Evolutionary conservation across 2,113 vertebrate genomes (phyloP).

Genomic region (Charina bottae): DNA sequence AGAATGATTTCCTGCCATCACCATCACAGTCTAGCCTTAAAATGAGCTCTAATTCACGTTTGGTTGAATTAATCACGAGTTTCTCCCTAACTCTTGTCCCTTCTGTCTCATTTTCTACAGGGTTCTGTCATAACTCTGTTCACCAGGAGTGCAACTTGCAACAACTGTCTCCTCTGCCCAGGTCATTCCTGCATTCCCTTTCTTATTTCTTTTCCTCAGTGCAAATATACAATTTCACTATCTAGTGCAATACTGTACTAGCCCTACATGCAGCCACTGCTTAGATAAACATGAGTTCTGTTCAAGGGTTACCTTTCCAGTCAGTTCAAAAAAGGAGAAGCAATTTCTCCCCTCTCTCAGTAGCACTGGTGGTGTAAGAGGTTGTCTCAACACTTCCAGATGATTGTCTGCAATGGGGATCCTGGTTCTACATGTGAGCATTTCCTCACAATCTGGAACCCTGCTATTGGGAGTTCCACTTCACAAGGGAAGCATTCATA

Average conservation of each 20-base stretch:
- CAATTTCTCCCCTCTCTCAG: too few species aligned
- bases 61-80: not conserved
- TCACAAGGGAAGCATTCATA: too few species aligned
- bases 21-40: not conserved
- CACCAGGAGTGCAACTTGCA: not conserved
- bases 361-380: too few species aligned
- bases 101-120: not conserved
- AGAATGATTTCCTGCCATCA: slow-evolving; percentile 7
- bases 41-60: slow-evolving; percentile 5
- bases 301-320: too few species aligned
- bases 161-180: not conserved
- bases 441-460: too few species aligned
- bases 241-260: not conserved
- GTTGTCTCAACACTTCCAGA: too few species aligned
- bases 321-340: too few species aligned
- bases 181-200: not conserved
- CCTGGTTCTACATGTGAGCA: too few species aligned
- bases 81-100: not conserved
- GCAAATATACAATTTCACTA: not conserved
- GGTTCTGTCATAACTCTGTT: not conserved
- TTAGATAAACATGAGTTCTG: too few species aligned
- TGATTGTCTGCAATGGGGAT: too few species aligned
- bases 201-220: not conserved
- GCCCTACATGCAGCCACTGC: not conserved
- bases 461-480: too few species aligned